These are phyloP conservation scores for Cylindroiulus punctatus DNA, from an alignment of 2,888 invertebrate genomes.

Conservation along the genomic window DNA sequence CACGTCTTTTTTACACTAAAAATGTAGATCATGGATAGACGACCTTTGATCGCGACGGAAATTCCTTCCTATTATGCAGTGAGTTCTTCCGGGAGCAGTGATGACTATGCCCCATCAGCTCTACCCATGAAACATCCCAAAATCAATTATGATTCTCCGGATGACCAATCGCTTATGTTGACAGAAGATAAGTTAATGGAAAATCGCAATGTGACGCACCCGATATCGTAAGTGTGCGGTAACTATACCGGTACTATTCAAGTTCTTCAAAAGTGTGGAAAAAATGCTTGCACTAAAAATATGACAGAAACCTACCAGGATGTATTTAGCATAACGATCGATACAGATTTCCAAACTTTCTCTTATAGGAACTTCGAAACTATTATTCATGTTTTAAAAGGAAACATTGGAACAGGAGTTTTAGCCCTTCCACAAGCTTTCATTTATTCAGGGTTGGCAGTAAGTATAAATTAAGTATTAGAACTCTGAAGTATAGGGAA, in stretches of 20 bases:
- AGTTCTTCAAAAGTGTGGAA: too few species aligned
- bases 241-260: too few species aligned
- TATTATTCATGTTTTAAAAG: slow-evolving; percentile 85
- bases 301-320: too few species aligned
- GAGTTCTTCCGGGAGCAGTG: slow-evolving; percentile 15
- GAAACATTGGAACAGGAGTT: slow-evolving; percentile 93
- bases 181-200: not conserved
- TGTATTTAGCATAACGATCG: not conserved
- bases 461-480: slow-evolving; percentile 66
- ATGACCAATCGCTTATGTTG: not conserved
- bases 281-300: too few species aligned
- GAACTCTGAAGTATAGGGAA: too few species aligned
- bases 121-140: slow-evolving; percentile 1
- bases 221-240: slow-evolving; percentile 1
- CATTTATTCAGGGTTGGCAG: slow-evolving; percentile 86
- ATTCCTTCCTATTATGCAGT: slow-evolving; percentile 5
- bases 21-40: not conserved
- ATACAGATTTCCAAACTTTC: slow-evolving; percentile 19
- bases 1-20: not conserved
- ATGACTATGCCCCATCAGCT: not conserved
- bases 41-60: slow-evolving; percentile 6
- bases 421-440: slow-evolving; percentile 97
- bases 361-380: slow-evolving; percentile 74
- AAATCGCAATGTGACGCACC: slow-evolving; percentile 17
- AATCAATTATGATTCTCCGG: slow-evolving; percentile 31